Evolutionary conservation across 2,113 vertebrate species (phyloP), one percentile per base, ranked within the genome.

Genomic region (Manacus vitellinus): DNA sequence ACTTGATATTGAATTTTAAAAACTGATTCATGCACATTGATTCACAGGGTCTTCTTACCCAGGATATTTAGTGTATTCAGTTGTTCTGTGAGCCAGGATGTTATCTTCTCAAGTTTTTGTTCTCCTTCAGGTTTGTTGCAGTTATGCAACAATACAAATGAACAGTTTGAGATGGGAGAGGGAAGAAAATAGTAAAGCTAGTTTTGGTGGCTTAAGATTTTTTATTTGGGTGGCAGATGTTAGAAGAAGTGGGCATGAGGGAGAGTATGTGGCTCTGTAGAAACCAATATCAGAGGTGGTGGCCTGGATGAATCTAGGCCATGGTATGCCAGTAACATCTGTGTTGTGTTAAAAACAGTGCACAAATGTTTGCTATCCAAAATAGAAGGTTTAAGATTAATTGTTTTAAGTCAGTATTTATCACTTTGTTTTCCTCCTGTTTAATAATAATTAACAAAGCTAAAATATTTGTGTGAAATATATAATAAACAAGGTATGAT

Each of bases 201-300:
- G 35, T 43, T 35, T 22, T 88, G 12, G 12, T 74, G 55, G 6
- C 39, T 62, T 20, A 39, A 39, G 3, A 2, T 13, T 51, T 67
- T 66, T 61, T 4, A 14, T 84, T 41, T 91, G 52, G 3, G 17
- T 81, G 24, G 8, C 30, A 47, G 19, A 8, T 75, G 28, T 44
- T 56, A 49, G 31, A 43, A 51, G 33, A 54, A 63, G 5, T 31
- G 17, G 21, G 44, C 13, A 8, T 43, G 4, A 30, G 20, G 39
- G 20, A 5, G 39, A 20, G 7, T 18, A 6, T 20, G 21, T 33
- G 15, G 10, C 37, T 91, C 37, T 83, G 15, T 25, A 46, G 70
- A 39, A 61, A 39, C 21, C 33, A 24, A 7, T 0, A 0, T 12
- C 35, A 37, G 49, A 75, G 35, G 11, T 52, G 35, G 6, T 87